Evolutionary conservation across 2,888 invertebrate species (phyloP).

Genomic region (Cerceris ruficornis): DNA sequence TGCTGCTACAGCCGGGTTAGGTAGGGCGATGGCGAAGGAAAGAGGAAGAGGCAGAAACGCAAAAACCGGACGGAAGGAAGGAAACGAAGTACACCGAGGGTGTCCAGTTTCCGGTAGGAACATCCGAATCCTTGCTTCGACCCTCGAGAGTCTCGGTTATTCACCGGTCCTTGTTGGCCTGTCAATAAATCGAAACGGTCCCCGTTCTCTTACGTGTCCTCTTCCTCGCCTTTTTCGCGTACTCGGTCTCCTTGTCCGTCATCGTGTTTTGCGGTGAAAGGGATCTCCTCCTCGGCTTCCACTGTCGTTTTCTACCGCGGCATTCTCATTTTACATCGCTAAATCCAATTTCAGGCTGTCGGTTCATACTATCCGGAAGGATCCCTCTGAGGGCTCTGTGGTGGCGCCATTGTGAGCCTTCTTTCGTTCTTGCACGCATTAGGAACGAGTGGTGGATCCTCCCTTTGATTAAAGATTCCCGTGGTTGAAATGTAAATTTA

Average conservation of each 20-base stretch:
- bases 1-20: constrained; percentile 22
- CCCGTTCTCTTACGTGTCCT: constrained; percentile 34
- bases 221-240: constrained; percentile 40
- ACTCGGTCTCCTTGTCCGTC: constrained; percentile 49
- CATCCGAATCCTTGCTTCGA: constrained; percentile 27
- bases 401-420: constrained; percentile 27
- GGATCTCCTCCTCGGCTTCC: constrained; percentile 49
- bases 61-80: constrained; percentile 25
- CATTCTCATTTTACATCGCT: constrained; percentile 61
- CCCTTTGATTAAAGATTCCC: constrained; percentile 15
- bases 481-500: constrained; percentile 8
- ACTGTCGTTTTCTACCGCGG: constrained; percentile 30
- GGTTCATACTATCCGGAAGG: constrained; percentile 54
- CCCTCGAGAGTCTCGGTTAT: constrained; percentile 59
- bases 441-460: background rate
- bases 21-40: constrained; percentile 6
- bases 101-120: constrained; percentile 36
- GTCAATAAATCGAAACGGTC: constrained; percentile 61
- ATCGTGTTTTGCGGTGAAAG: constrained; percentile 52
- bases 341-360: constrained; percentile 69
- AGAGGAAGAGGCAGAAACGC: background rate
- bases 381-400: constrained; percentile 31
- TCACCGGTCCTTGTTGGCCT: constrained; percentile 54
- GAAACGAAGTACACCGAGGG: constrained; percentile 19
- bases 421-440: background rate